phyloP scores from a whole-genome alignment of 2,888 invertebrate genomes.

The Phlogophora meticulosa region DNA sequence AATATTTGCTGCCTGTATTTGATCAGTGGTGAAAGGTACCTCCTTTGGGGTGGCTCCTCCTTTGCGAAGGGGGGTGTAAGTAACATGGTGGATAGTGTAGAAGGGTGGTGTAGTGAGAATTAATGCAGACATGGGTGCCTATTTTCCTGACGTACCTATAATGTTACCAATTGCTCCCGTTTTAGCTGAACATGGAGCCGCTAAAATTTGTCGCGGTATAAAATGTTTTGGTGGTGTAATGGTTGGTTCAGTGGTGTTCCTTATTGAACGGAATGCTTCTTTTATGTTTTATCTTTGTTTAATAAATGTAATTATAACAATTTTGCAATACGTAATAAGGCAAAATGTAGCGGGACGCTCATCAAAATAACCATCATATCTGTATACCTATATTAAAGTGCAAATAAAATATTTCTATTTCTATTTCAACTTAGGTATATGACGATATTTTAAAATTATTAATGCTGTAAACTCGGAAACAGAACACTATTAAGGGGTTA shows the following conservation, averaged over 20 bases:
- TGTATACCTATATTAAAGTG: too few species aligned
- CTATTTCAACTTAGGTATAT: too few species aligned
- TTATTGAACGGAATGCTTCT: too few species aligned
- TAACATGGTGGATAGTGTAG: slow-evolving; percentile 53
- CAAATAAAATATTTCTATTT: too few species aligned
- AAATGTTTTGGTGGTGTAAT: background rate
- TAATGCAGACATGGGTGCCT: slow-evolving; percentile 78
- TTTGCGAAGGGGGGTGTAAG: slow-evolving; percentile 18
- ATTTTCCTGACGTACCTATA: slow-evolving; percentile 74
- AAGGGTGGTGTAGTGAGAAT: slow-evolving; percentile 71
- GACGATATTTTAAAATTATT: too few species aligned
- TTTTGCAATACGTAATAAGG: too few species aligned
- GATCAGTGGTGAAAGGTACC: slow-evolving; percentile 37
- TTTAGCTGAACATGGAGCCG: slow-evolving; percentile 58
- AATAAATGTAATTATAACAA: too few species aligned
- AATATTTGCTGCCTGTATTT: slow-evolving; percentile 55
- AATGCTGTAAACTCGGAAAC: too few species aligned
- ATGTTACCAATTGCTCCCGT: slow-evolving; percentile 71
- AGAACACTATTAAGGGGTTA: too few species aligned
- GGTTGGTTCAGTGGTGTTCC: slow-evolving; percentile 1
- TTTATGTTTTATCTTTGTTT: too few species aligned
- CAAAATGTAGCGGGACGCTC: too few species aligned
- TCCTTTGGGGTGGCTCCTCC: slow-evolving; percentile 3
- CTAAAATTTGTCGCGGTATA: slow-evolving; percentile 27
- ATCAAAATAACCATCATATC: too few species aligned